These are phyloP conservation scores for Typhlomys cinereus DNA, from an alignment of 2,113 vertebrate species.

Conservation along the genomic window DNA sequence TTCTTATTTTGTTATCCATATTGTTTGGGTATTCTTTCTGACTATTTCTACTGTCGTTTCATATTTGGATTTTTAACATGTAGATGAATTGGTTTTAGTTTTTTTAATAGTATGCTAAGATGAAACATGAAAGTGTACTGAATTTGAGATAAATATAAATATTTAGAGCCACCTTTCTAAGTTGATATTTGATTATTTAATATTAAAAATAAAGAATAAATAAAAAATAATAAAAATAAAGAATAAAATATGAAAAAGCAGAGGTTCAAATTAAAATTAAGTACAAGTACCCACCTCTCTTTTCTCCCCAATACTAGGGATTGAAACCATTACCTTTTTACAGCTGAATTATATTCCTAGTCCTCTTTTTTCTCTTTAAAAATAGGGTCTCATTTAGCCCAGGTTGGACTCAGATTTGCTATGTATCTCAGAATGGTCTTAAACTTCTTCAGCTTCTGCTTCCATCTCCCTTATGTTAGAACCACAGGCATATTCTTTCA, in stretches of 20 bases:
- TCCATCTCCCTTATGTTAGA: not conserved
- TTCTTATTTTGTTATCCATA: slow-evolving; percentile 31
- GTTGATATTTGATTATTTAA: slow-evolving; percentile 22
- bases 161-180: slow-evolving; percentile 33
- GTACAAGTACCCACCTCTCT: not conserved
- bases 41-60: slow-evolving; percentile 24
- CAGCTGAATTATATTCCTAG: not conserved
- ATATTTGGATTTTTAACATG: slow-evolving; percentile 2
- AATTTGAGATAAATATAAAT: not conserved
- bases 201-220: slow-evolving; percentile 38
- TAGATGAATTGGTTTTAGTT: slow-evolving; percentile 39
- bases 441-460: not conserved
- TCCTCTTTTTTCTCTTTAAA: not conserved
- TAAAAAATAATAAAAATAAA: slow-evolving; percentile 31
- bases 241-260: slow-evolving; percentile 5
- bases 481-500: not conserved
- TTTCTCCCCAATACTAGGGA: not conserved
- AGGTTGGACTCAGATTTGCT: not conserved
- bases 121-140: slow-evolving; percentile 16
- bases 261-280: slow-evolving; percentile 9
- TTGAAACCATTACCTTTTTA: not conserved
- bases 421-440: not conserved
- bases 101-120: not conserved
- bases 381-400: not conserved
- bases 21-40: not conserved